Evolutionary conservation across 1,140 invertebrate species (phyloP), one percentile per base, ranked within the genome.

Genomic region (Temnothorax longispinosus): DNA sequence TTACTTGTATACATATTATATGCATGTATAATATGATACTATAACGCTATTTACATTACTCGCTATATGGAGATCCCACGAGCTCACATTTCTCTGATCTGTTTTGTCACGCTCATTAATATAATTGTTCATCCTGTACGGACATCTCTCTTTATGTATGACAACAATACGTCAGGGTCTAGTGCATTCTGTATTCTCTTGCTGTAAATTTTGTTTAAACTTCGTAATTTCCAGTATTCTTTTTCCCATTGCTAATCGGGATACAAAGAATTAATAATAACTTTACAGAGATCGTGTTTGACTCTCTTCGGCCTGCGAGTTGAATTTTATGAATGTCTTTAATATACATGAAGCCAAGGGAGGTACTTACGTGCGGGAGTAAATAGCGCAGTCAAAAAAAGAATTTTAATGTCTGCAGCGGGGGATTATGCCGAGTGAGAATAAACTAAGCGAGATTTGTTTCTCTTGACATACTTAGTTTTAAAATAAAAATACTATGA

Each of bases 311-410:
- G 18, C 4, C 2, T 41, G 38, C 18, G 21, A 52, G 15, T 56
- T 5, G 3, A n/a, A 72, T 74, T 72, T 72, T 47, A 72, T n/a
- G 62, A 44, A 21, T 13, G 15, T 56, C 21, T 65, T 47, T 52
- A 21, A 21, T 21, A 81, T 27, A 7, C 27, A 10, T 13, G 64
- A 60, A 38, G 13, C 44, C 35, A 27, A 67, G n/a, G 38, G 6
- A 4, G 21, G 38, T 2, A 4, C 0, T 27, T 69, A 69, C 13
- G 21, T 15, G 41, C 47, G 13, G n/a, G 21, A 27, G 41, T 47
- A 82, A 72, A 56, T 32, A 71, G 6, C 50, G 38, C 50, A 56
- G 35, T 58, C 5, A n/a, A 13, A 82, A 72, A 35, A 71, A 58
- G 35, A 56, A 71, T 80, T 67, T 80, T 41, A n/a, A 80, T 18